Conservation (phyloP, 2,888 invertebrate genomes). For the Acleris emargana region DNA sequence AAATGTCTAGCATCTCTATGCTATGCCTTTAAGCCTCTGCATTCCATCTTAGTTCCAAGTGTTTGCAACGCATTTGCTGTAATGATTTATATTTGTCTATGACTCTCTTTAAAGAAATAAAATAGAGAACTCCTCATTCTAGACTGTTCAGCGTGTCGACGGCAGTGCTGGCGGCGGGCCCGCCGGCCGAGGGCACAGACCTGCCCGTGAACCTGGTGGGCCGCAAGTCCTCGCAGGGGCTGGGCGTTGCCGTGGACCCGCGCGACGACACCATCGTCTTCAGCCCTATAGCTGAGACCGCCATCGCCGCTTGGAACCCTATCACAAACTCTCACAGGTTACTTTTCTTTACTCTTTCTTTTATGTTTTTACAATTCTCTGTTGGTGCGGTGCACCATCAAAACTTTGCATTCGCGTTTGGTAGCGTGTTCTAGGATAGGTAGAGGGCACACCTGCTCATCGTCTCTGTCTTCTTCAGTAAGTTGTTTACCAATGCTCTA, state of each 20-base stretch:
- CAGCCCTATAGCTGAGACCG: constrained; percentile 91
- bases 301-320: constrained; percentile 92
- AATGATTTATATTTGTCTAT: too few species aligned
- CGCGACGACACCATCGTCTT: constrained; percentile 90
- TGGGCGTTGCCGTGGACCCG: constrained; percentile 88
- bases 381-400: neutral
- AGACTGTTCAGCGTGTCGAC: constrained; percentile 91
- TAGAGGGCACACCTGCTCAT: too few species aligned
- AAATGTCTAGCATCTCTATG: too few species aligned
- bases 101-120: too few species aligned
- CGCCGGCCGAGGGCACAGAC: constrained; percentile 87
- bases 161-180: constrained; percentile 88
- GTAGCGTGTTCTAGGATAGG: neutral
- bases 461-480: too few species aligned
- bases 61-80: too few species aligned
- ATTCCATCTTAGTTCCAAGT: too few species aligned
- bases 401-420: neutral
- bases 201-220: constrained; percentile 91
- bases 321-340: constrained; percentile 88
- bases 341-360: constrained; percentile 35
- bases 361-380: too few species aligned
- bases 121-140: constrained; percentile 43
- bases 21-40: too few species aligned
- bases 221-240: constrained; percentile 92
- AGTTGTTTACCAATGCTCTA: too few species aligned